These are phyloP conservation scores for Aphaenogaster rudis DNA, from an alignment of 1,140 invertebrate species.

Conservation along the genomic window DNA sequence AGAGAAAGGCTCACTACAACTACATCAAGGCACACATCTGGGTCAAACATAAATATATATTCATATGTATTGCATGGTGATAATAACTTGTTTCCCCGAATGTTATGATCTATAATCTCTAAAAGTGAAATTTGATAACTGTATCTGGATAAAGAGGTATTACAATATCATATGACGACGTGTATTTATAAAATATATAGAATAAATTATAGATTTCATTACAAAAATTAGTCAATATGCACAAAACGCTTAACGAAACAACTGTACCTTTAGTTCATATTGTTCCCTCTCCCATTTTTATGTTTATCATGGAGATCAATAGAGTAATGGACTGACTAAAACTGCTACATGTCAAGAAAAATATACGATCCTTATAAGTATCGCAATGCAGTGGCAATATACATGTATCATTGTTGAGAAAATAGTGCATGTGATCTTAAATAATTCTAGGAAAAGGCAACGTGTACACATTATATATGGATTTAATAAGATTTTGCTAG, in stretches of 20 bases:
- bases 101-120: conserved; percentile 47
- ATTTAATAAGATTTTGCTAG: conserved; percentile 38
- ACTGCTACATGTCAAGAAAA: conserved; percentile 39
- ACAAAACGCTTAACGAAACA: conserved; percentile 48
- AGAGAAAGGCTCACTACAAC: conserved; percentile 2
- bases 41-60: conserved; percentile 22
- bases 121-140: conserved; percentile 29
- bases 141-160: conserved; percentile 17
- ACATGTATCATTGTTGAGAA: conserved; percentile 40
- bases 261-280: conserved; percentile 65
- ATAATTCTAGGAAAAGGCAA: conserved; percentile 53
- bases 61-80: conserved; percentile 31
- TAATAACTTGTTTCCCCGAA: conserved; percentile 19
- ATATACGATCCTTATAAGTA: conserved; percentile 35
- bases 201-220: conserved; percentile 61
- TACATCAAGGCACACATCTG: conserved; percentile 52
- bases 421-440: conserved; percentile 48
- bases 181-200: conserved; percentile 58
- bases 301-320: conserved; percentile 62
- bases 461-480: conserved; percentile 47
- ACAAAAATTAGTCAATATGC: conserved; percentile 54
- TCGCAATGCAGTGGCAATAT: conserved; percentile 19
- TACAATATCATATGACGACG: conserved; percentile 24
- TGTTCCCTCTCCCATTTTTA: conserved; percentile 71
- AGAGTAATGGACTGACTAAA: conserved; percentile 67